Evolutionary conservation across 2,888 invertebrate species (phyloP).

Genomic region (Agonopterix arenella): DNA sequence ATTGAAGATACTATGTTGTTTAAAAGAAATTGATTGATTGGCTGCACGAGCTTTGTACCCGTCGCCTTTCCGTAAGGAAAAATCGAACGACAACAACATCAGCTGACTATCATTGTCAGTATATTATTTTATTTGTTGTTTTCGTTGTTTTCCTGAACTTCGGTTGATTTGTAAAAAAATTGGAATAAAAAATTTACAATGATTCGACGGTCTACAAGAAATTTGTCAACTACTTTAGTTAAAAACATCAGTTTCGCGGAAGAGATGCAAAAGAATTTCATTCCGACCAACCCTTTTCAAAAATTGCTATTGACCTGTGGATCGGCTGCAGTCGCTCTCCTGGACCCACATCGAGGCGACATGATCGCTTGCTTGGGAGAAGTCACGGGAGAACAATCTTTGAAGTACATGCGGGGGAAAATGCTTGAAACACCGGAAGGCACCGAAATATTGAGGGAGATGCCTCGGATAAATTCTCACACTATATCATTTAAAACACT

Average conservation of each 20-base stretch:
- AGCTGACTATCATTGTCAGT: too few relatives aligned
- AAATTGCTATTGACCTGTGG: constrained; percentile 87
- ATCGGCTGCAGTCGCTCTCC: constrained; percentile 88
- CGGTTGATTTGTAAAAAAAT: neutral
- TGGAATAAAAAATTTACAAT: neutral
- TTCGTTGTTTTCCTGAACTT: too few relatives aligned
- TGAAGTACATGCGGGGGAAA: constrained; percentile 82
- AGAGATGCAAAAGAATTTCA: constrained; percentile 80
- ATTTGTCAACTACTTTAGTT: neutral
- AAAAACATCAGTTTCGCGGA: constrained; percentile 67
- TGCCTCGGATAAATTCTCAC: constrained; percentile 91
- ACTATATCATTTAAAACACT: constrained; percentile 87
- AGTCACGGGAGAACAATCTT: constrained; percentile 86
- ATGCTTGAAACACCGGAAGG: constrained; percentile 91
- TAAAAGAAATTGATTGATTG: too few relatives aligned
- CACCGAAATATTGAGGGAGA: constrained; percentile 81
- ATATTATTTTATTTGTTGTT: too few relatives aligned
- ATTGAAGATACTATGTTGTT: too few relatives aligned
- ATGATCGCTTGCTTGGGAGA: constrained; percentile 98
- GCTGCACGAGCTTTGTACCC: too few relatives aligned
- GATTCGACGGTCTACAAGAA: neutral
- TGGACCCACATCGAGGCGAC: constrained; percentile 89
- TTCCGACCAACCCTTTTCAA: constrained; percentile 83
- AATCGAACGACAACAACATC: too few relatives aligned
- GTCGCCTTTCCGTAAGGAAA: too few relatives aligned